phyloP scores from a whole-genome alignment of 1,140 invertebrate genomes.

The Anagrus nilaparvatae region DNA sequence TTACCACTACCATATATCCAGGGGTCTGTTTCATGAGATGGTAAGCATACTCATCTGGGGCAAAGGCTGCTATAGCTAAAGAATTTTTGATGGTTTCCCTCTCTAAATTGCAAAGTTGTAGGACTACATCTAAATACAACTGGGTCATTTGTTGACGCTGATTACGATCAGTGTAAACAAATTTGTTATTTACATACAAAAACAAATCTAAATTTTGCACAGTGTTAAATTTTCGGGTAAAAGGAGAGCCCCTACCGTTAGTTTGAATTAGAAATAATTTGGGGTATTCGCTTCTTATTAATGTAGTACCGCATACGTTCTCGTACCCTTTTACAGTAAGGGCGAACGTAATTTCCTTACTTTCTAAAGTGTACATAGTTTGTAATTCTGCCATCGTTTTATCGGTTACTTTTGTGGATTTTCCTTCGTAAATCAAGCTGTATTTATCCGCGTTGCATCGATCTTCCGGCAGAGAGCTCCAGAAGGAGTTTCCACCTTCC shows the following conservation, averaged over 20 bases:
- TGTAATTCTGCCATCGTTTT: neutral
- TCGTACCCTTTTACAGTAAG: neutral
- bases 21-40: conserved; percentile 17
- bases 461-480: too few relatives aligned
- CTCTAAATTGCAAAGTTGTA: conserved; percentile 9
- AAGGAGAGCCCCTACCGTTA: neutral
- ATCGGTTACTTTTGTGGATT: neutral
- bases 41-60: conserved; percentile 18
- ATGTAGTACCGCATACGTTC: conserved; percentile 10
- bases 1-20: conserved; percentile 15
- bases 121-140: conserved; percentile 5
- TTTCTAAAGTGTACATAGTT: conserved; percentile 1
- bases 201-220: too few relatives aligned
- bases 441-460: too few relatives aligned
- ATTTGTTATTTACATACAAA: too few relatives aligned
- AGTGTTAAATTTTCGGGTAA: too few relatives aligned
- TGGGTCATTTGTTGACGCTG: conserved; percentile 1
- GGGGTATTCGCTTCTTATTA: conserved; percentile 17
- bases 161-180: neutral
- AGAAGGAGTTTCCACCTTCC: too few relatives aligned
- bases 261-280: conserved; percentile 19
- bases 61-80: conserved; percentile 8
- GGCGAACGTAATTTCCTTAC: conserved; percentile 12
- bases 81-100: conserved; percentile 12
- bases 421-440: conserved; percentile 6